Percentiles rank a stretch among this genome's conserved stretches.
Evolutionary conservation across 2,888 invertebrate species (phyloP).

Genomic region (Alloscopus bannaensis): DNA sequence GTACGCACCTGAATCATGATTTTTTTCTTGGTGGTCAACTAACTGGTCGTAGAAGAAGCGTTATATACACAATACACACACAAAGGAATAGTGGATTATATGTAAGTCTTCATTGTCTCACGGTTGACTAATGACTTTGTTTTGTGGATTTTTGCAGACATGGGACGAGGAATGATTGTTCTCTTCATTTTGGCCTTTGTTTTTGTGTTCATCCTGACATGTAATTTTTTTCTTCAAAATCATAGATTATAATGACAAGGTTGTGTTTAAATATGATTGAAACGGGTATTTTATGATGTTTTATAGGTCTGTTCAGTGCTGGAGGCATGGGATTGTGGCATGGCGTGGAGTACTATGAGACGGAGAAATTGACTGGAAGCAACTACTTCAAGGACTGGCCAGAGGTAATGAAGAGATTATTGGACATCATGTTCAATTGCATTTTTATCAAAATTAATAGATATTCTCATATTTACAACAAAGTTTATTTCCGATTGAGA

Average conservation of each 20-base stretch:
- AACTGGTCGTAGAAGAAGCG: too few relatives aligned
- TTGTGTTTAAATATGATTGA: not conserved
- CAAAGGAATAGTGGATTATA: too few relatives aligned
- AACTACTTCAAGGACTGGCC: constrained; percentile 94
- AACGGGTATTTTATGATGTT: not conserved
- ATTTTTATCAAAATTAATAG: too few relatives aligned
- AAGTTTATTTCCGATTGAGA: too few relatives aligned
- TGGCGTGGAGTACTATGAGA: constrained; percentile 96
- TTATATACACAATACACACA: too few relatives aligned
- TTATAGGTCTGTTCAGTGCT: constrained; percentile 88
- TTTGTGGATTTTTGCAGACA: constrained; percentile 77
- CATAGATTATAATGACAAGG: not conserved
- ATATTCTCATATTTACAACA: too few relatives aligned
- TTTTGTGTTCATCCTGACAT: constrained; percentile 90
- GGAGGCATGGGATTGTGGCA: constrained; percentile 98
- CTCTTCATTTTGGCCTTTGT: constrained; percentile 95
- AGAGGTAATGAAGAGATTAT: constrained; percentile 61
- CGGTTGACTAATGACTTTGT: not conserved
- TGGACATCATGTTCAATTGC: too few relatives aligned
- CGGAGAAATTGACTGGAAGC: constrained; percentile 93
- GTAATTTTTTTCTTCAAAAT: constrained; percentile 77
- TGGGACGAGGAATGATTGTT: constrained; percentile 95
- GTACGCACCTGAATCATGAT: too few relatives aligned
- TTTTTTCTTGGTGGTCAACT: too few relatives aligned
- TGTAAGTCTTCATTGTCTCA: too few relatives aligned